phyloP scores from a whole-genome alignment of 2,797 vertebrate genomes.

The Mormyrops attenuatus region DNA sequence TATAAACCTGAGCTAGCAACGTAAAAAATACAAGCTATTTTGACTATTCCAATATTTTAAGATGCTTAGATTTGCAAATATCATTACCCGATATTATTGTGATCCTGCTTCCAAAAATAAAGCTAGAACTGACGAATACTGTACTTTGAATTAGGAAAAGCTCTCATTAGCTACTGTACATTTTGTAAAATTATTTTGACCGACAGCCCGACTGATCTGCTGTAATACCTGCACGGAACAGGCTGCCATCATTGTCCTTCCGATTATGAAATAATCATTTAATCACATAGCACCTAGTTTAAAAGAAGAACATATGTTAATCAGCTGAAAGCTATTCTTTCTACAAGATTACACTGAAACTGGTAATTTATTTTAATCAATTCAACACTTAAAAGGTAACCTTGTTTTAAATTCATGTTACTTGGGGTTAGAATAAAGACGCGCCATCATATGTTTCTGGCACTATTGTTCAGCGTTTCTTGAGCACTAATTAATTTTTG shows the following conservation, averaged over 20 bases:
- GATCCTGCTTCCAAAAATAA: neutral
- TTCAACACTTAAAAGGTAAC: slow-evolving; percentile 1
- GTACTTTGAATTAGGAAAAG: neutral
- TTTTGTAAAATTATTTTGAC: neutral
- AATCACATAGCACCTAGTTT: neutral
- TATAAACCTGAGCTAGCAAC: neutral
- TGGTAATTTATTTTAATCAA: slow-evolving; percentile 20
- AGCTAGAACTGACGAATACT: neutral
- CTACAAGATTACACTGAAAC: neutral
- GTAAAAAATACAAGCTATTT: neutral
- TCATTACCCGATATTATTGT: neutral
- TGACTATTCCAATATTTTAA: neutral
- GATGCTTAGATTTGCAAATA: neutral
- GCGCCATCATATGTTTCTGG: slow-evolving; percentile 22
- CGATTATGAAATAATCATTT: neutral
- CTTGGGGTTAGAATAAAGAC: slow-evolving; percentile 9
- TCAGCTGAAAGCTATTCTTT: neutral
- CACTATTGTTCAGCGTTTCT: slow-evolving; percentile 18
- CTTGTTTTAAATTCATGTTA: slow-evolving; percentile 23
- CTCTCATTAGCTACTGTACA: neutral
- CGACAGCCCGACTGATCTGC: neutral
- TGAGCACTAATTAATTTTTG: slow-evolving; percentile 21
- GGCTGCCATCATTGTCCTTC: neutral
- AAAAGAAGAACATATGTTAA: neutral
- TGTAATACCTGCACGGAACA: neutral